Evolutionary conservation across 2,888 invertebrate species (phyloP), one percentile per base, ranked within the genome.

Genomic region (Frankliniella intonsa): DNA sequence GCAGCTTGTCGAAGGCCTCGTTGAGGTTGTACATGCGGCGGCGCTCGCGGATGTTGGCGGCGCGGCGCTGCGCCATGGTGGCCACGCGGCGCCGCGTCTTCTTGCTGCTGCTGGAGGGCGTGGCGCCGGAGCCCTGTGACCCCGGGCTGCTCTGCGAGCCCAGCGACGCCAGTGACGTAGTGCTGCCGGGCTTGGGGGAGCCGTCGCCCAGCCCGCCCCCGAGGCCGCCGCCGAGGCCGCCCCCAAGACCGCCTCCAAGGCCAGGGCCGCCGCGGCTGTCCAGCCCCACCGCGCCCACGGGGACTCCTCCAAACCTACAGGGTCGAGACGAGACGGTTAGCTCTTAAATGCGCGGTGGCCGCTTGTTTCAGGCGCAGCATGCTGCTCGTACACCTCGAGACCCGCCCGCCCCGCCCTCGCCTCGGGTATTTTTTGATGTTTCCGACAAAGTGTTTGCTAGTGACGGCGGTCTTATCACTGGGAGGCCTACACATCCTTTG

Each of bases 1-100:
- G 90, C 76, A 98, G 89, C 87, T 95, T 95, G 87, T 98, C 98
- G 86, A 98, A 98, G 0, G 97, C 97, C 87, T 97, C 97, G 87
- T 98, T 98, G 84, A 98, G 90, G 88, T 97, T 97, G 88, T 96
- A 97, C 97, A 98, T 98, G 84, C 98, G 91, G 38, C 97, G 91
- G 81, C 98, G 90, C 88, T 98, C 98, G 5, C 97, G 92, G 84
- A 97, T 97, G 88, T 97, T 97, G 50, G 97, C 97, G 0, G 97
- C 97, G 82, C 97, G 91, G 62, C 97, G 90, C 87, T 97, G 97
- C 0, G 96, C 96, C 86, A 97, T 91, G 0, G 97, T 96, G 0
- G 97, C 97, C 7, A 97, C 96, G 50, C 97, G 91, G 5, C 97
- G 91, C 10, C 97, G 91, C 2, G 95, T 92, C 87, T 97, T 97